Evolutionary conservation across 2,113 vertebrate species (phyloP).

Genomic region (Plestiodon gilberti): DNA sequence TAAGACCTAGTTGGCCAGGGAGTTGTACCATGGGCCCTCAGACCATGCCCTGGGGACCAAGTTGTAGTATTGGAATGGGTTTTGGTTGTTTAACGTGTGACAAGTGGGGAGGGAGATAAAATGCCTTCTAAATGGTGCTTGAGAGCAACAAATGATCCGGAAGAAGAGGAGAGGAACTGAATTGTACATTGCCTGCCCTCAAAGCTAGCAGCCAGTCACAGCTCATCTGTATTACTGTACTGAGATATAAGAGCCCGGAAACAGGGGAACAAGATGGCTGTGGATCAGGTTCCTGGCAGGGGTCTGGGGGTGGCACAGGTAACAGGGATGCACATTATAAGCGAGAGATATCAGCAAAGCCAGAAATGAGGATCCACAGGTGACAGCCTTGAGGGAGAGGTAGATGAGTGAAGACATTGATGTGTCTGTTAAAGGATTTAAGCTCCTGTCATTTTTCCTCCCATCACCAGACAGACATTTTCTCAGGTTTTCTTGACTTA

Average conservation of each 20-base stretch:
- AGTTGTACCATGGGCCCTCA: too few species aligned
- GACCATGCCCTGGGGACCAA: not conserved
- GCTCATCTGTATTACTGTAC: not conserved
- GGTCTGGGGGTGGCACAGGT: not conserved
- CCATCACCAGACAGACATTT: not conserved
- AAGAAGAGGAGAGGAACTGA: not conserved
- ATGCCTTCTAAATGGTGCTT: not conserved
- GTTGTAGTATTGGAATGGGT: not conserved
- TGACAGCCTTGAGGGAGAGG: not conserved
- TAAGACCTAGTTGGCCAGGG: too few species aligned
- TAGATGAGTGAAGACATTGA: not conserved
- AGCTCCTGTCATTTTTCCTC: not conserved
- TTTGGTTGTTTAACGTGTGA: not conserved
- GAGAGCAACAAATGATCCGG: not conserved
- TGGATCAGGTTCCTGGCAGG: not conserved
- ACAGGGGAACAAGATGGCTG: not conserved
- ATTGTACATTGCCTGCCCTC: not conserved
- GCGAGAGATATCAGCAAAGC: too few species aligned
- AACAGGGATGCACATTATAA: not conserved
- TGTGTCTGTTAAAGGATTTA: not conserved
- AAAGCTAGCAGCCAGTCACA: not conserved
- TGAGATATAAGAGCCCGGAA: not conserved
- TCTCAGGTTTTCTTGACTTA: not conserved
- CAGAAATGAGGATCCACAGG: not conserved
- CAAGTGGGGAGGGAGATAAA: not conserved